Conservation (phyloP, 2,888 invertebrate species). For the Cheilosia vernalis region DNA sequence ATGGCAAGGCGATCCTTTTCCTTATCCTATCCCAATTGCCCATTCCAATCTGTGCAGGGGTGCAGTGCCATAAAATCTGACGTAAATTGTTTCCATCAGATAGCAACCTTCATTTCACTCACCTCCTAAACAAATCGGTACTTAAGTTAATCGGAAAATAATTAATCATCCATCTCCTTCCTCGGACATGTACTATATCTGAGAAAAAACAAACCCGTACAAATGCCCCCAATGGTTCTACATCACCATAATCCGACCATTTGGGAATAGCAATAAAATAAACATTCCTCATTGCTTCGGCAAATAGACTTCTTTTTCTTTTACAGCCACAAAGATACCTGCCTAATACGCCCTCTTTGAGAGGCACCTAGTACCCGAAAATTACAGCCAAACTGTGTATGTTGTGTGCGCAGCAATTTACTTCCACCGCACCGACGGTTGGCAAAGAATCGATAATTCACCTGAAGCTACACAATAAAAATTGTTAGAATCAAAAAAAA, state of each 20-base stretch:
- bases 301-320: constrained; percentile 12
- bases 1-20: too few species aligned
- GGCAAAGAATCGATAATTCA: constrained; percentile 64
- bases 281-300: constrained; percentile 18
- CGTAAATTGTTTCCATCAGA: constrained; percentile 45
- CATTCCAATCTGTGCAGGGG: neutral
- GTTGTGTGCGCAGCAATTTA: constrained; percentile 28
- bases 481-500: constrained; percentile 66
- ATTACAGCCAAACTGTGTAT: constrained; percentile 48
- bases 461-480: constrained; percentile 71
- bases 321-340: neutral
- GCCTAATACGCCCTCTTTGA: constrained; percentile 17
- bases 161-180: constrained; percentile 54
- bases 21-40: too few species aligned
- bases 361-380: constrained; percentile 26
- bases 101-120: constrained; percentile 35
- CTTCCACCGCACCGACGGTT: neutral
- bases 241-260: constrained; percentile 60
- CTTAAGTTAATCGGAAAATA: constrained; percentile 62
- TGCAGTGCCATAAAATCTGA: neutral
- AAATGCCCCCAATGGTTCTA: constrained; percentile 58
- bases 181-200: neutral
- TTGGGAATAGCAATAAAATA: constrained; percentile 36
- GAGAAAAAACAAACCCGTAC: constrained; percentile 13
- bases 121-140: constrained; percentile 7